A percentile compares a stretch with the other conserved stretches of the same genome.
Evolutionary conservation across 1,140 invertebrate species (phyloP).

Genomic region (Macrocentrus cingulum): DNA sequence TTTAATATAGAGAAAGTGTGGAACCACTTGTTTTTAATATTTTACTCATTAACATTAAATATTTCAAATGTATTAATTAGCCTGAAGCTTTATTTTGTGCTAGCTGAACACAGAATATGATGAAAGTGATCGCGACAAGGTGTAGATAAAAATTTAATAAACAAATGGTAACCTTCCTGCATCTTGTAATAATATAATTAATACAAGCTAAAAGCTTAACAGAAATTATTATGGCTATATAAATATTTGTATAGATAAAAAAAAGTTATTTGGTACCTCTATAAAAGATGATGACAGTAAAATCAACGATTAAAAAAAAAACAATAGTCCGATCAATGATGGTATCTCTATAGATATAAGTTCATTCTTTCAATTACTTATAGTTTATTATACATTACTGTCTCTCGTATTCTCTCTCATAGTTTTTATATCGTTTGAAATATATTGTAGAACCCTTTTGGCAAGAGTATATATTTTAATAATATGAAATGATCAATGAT

Average conservation of each 20-base stretch:
- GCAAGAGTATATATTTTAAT: too few relatives aligned
- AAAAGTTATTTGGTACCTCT: not conserved
- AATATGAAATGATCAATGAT: too few relatives aligned
- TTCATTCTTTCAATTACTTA: too few relatives aligned
- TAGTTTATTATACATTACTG: not conserved
- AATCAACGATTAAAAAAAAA: not conserved
- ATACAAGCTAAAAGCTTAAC: not conserved
- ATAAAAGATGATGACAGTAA: not conserved
- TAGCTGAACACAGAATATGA: too few relatives aligned
- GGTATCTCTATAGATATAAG: too few relatives aligned
- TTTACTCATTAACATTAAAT: too few relatives aligned
- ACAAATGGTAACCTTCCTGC: not conserved
- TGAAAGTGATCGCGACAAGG: too few relatives aligned
- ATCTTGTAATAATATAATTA: not conserved
- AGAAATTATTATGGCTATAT: not conserved
- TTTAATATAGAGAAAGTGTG: too few relatives aligned
- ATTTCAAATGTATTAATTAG: too few relatives aligned
- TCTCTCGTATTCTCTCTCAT: conserved; percentile 27
- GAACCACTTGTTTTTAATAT: too few relatives aligned
- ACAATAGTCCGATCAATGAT: not conserved
- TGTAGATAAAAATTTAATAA: not conserved
- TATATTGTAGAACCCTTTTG: too few relatives aligned
- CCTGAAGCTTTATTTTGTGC: too few relatives aligned
- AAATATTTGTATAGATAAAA: not conserved
- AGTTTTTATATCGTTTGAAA: conserved; percentile 28